Percentiles rank a stretch among this genome's conserved stretches.
Evolutionary conservation across 2,888 invertebrate genomes (phyloP).

Genomic region (Nemoura dubitans): DNA sequence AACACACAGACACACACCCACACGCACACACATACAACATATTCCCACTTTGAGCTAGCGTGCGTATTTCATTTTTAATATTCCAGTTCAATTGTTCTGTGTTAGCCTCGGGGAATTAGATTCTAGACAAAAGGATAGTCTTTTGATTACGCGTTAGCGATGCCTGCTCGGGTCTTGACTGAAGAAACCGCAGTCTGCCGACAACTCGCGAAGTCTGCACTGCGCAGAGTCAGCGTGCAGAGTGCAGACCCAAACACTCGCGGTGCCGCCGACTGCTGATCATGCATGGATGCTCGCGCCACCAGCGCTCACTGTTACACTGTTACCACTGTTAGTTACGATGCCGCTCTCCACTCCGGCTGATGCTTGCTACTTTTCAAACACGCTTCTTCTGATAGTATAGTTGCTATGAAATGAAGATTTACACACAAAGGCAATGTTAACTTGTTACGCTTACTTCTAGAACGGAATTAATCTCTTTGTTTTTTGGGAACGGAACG

Average conservation of each 20-base stretch:
- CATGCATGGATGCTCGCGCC: not conserved
- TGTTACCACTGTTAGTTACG: not conserved
- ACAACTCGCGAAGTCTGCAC: not conserved
- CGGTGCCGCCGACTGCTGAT: not conserved
- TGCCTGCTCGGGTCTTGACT: not conserved
- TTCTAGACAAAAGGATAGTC: conserved; percentile 20
- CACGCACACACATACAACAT: not conserved
- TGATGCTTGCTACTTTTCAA: not conserved
- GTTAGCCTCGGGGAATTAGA: conserved; percentile 2
- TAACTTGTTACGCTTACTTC: not conserved
- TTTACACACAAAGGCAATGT: not conserved
- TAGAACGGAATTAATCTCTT: not conserved
- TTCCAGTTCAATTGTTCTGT: conserved; percentile 17
- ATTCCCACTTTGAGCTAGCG: not conserved
- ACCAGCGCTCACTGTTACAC: too few species aligned
- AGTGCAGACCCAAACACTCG: too few species aligned
- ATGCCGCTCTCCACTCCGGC: not conserved
- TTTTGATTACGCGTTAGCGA: not conserved
- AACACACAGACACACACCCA: not conserved
- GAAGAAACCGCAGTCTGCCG: not conserved
- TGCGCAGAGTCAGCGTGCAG: too few species aligned
- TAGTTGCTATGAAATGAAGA: not conserved
- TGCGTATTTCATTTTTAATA: conserved; percentile 18
- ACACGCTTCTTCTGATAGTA: not conserved
- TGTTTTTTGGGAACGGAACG: not conserved